Conservation (phyloP, 2,888 invertebrate species). For the Neoascia interrupta region DNA sequence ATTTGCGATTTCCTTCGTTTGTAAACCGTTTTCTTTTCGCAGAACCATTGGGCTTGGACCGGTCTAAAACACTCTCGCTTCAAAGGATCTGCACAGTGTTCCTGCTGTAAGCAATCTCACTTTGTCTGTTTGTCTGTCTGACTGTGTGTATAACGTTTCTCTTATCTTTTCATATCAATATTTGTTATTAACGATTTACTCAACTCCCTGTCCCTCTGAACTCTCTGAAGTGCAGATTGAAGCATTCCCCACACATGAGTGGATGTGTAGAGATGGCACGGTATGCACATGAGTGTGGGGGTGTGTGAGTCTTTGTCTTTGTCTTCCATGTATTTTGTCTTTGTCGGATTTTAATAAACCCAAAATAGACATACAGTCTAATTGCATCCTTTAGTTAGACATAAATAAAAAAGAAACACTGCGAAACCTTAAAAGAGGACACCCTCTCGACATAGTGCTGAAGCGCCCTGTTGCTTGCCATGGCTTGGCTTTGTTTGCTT, state of each 20-base stretch:
- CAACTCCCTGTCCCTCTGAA: conserved; percentile 2
- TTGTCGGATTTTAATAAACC: conserved; percentile 65
- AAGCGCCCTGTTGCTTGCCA: conserved; percentile 21
- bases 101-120: conserved; percentile 9
- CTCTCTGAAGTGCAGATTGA: conserved; percentile 17
- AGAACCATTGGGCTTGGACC: conserved; percentile 34
- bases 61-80: conserved; percentile 31
- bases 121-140: conserved; percentile 24
- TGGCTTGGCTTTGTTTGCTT: too few species aligned
- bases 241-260: conserved; percentile 44
- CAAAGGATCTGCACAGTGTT: conserved; percentile 28
- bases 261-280: too few species aligned
- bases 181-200: conserved; percentile 59
- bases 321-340: conserved; percentile 37
- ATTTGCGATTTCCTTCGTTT: conserved; percentile 60
- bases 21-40: conserved; percentile 42
- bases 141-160: neutral
- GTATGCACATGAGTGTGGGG: neutral
- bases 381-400: conserved; percentile 52
- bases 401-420: conserved; percentile 2
- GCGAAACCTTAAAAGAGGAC: neutral
- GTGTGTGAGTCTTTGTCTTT: neutral
- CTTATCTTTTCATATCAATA: conserved; percentile 61
- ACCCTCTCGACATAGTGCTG: neutral
- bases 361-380: conserved; percentile 65